Evolutionary conservation across 2,888 invertebrate species (phyloP), one percentile per base, ranked within the genome.

Genomic region (Myopa tessellatipennis): DNA sequence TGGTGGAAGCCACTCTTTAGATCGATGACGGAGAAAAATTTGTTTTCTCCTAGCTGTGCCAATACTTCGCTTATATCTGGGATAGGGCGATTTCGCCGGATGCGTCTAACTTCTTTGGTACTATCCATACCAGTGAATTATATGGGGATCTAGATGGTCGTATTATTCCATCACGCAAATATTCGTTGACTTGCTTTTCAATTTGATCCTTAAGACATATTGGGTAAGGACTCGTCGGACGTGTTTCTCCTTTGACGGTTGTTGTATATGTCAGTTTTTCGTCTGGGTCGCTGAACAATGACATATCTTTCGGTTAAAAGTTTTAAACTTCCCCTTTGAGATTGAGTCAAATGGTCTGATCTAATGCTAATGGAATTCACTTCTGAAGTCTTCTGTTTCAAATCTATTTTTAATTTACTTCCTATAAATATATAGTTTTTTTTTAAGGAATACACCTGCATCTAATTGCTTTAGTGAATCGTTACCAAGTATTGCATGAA

Each of bases 31-130:
- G 61, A 65, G 52, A 76, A 78, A 45, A 78, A 52, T 36, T 69
- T n/a, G 52, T 76, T 77, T 38, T 65, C 61, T 12, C 61, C 75
- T 7, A 67, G 55, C 8, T 78, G 68, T 26, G 69, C 68, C 12
- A 77, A 50, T 36, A 79, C 79, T 34, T 77, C 77, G 16, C 55
- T 52, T 50, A 78, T 79, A n/a, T 79, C 77, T 5, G 78, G 76
- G 18, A 80, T 78, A 3, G 76, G 65, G 52, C n/a, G n/a, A n/a
- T 76, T 45, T 76, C 36, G 4, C 63, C 68, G 18, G 71, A 14
- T 10, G 78, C 14, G 72, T 78, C 78, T 34, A 38, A 5, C 65
- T 75, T 36, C 52, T 77, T 79, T 10, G 78, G 76, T 36, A 67
- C 76, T 50, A 60, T 68, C 52, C 76, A 69, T 36, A 73, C 26